Base-by-base conservation (phyloP, 2,113 vertebrate species). In the Cyanistes caeruleus region DNA sequence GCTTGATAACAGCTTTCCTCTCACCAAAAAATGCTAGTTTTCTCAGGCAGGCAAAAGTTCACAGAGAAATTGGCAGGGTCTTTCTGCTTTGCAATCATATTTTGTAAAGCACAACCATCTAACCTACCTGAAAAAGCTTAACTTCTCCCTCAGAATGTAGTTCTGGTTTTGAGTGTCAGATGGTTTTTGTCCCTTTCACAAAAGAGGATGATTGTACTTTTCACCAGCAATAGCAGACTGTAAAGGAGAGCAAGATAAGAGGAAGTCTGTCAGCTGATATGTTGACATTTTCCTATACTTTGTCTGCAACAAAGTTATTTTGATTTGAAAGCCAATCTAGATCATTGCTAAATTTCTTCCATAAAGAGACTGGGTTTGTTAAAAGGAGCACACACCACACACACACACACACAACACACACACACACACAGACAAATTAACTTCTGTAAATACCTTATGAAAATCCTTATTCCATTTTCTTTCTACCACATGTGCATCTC, bases 401-500 rank as follows among this genome's bases (percentile, higher is more conserved):
- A 44, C 15, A 37, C 19, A 8, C 7, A 37, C 51, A 46, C 18
- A 17, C 8, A 30, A 25, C 25, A 60, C 15, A 5, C 5, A 43
- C 60, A 73, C 15, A 20, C 11, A 46, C 2, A 51, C 3, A 43
- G 30, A 62, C 9, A 15, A 25, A 94, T 95, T 86, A 95, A 94
- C 94, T 97, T 96, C 83, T 92, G 90, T 93, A 97, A 97, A 98
- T 97, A 97, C 84, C 78, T 96, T 91, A 92, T 90, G 97, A 97
- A 97, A 96, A 92, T 84, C 88, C 58, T 97, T 95, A 91, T 96
- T 95, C 73, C 78, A 96, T 97, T 98, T 97, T 97, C 97, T 95
- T 90, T 97, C 64, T 93, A 88, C 94, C 89, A 88, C 89, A 95
- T 95, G 96, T 98, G 97, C 97, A 98, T 98, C 98, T 99, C 98